Evolutionary conservation across 2,888 invertebrate species (phyloP).

Genomic region (Rhingia rostrata): DNA sequence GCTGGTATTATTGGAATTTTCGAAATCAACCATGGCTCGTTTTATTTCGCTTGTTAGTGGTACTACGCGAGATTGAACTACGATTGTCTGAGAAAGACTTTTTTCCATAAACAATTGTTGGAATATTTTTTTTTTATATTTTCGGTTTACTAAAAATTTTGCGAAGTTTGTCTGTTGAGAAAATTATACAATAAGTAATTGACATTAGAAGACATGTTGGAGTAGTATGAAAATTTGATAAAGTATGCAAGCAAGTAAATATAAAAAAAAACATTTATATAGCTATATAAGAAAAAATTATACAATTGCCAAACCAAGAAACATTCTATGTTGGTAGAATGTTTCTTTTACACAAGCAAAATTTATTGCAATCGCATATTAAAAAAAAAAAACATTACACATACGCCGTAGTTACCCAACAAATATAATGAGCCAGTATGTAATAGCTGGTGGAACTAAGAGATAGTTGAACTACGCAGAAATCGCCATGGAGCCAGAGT

Average conservation of each 20-base stretch:
- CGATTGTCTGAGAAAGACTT: conserved; percentile 22
- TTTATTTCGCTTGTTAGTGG: conserved; percentile 58
- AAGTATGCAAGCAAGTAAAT: not conserved
- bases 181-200: not conserved
- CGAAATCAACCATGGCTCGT: conserved; percentile 43
- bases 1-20: not conserved
- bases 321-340: too few relatives aligned
- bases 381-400: too few relatives aligned
- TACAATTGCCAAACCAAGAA: too few relatives aligned
- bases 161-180: not conserved
- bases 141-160: conserved; percentile 48
- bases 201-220: not conserved
- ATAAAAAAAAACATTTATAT: not conserved
- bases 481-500: too few relatives aligned
- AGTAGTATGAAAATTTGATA: not conserved
- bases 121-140: conserved; percentile 11
- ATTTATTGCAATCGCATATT: too few relatives aligned
- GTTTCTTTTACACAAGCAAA: too few relatives aligned
- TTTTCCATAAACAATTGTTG: conserved; percentile 58
- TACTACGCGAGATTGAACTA: conserved; percentile 35
- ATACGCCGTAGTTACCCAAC: too few relatives aligned
- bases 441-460: too few relatives aligned
- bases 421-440: too few relatives aligned
- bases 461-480: too few relatives aligned
- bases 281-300: too few relatives aligned